Evolutionary conservation across 2,888 invertebrate species (phyloP).

Genomic region (Pheosia tremula): DNA sequence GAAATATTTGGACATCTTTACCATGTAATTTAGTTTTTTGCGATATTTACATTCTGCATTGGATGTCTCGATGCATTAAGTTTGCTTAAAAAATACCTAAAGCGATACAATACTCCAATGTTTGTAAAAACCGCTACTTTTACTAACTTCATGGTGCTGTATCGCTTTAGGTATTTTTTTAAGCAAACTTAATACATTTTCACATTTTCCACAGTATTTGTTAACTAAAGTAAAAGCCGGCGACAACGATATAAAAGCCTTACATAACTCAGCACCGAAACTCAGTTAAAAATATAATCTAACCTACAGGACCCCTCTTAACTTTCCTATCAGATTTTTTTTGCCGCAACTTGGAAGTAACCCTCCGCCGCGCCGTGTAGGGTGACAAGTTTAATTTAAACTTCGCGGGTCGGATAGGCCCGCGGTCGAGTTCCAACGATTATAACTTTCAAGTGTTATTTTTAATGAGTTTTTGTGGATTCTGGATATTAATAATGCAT

Average conservation of each 20-base stretch:
- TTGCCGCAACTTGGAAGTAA: constrained; percentile 31
- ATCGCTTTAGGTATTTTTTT: too few relatives aligned
- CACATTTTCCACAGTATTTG: too few relatives aligned
- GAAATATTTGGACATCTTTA: too few relatives aligned
- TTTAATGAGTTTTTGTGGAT: constrained; percentile 75
- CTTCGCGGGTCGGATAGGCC: constrained; percentile 64
- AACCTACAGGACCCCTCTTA: constrained; percentile 38
- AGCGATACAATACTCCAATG: too few relatives aligned
- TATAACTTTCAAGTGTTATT: constrained; percentile 78
- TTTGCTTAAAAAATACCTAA: too few relatives aligned
- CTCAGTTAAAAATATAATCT: constrained; percentile 7
- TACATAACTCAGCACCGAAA: background rate
- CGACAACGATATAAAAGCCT: background rate
- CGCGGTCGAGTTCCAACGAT: constrained; percentile 61
- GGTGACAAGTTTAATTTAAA: constrained; percentile 81
- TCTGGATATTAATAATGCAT: constrained; percentile 65
- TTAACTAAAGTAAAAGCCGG: too few relatives aligned
- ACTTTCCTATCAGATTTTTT: constrained; percentile 24
- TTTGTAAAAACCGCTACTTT: too few relatives aligned
- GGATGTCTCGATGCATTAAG: too few relatives aligned
- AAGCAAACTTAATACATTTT: too few relatives aligned
- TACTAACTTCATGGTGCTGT: too few relatives aligned
- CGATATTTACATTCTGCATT: too few relatives aligned
- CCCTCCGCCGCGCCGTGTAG: constrained; percentile 45
- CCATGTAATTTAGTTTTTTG: too few relatives aligned